Percentiles rank a stretch among this genome's conserved stretches.
phyloP scores from a whole-genome alignment of 2,113 vertebrate species.

The Hiodon tergisus region DNA sequence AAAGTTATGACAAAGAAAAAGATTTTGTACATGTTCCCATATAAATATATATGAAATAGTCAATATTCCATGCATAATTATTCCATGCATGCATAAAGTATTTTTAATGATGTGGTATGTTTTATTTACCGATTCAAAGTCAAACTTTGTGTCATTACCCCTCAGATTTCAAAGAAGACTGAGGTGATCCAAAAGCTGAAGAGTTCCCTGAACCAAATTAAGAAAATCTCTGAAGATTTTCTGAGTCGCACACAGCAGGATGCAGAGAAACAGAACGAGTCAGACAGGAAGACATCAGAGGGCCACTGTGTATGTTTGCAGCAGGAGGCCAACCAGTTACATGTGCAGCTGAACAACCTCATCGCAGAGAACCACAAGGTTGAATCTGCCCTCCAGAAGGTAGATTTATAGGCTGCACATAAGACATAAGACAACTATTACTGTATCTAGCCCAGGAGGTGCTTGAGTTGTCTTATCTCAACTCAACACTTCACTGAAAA shows the following conservation, averaged over 20 bases:
- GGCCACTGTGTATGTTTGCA: conserved; percentile 46
- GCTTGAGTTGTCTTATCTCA: too few relatives aligned
- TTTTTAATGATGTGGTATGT: not conserved
- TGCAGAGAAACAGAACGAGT: conserved; percentile 51
- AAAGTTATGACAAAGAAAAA: too few relatives aligned
- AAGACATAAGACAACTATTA: not conserved
- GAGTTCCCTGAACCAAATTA: conserved; percentile 51
- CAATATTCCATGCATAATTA: too few relatives aligned
- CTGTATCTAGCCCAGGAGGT: too few relatives aligned
- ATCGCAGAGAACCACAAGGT: conserved; percentile 55
- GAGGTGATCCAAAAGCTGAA: conserved; percentile 57
- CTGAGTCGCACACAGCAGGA: conserved; percentile 48
- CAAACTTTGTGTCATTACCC: not conserved
- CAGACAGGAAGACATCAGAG: conserved; percentile 46
- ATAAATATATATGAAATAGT: too few relatives aligned
- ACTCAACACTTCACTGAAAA: too few relatives aligned
- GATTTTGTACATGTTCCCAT: too few relatives aligned
- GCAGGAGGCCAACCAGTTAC: conserved; percentile 56
- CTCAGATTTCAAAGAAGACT: conserved; percentile 65
- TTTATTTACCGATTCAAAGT: not conserved
- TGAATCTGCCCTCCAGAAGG: conserved; percentile 68
- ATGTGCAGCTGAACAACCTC: conserved; percentile 51
- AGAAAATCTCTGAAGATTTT: conserved; percentile 41
- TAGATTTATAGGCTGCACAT: conserved; percentile 31
- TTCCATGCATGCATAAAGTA: too few relatives aligned